Base-by-base conservation (phyloP, 1,140 invertebrate species). In the Eumeta japonica region DNA sequence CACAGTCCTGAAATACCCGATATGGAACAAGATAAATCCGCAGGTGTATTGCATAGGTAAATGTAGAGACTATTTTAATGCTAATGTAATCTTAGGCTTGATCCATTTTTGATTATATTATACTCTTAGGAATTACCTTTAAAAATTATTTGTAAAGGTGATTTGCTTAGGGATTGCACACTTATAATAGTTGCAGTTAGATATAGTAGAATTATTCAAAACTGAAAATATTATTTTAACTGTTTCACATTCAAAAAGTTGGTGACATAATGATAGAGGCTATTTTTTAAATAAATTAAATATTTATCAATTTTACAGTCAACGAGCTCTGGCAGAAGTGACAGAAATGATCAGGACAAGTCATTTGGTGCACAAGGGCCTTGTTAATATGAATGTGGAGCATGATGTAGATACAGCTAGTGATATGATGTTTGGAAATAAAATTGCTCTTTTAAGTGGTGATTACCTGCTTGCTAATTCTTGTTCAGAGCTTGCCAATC, bases 341-440 rank as follows among this genome's bases (percentile, higher is more conserved):
- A 92, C 92, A 0, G 96, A 98, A 79, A 98, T 99, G 94, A 97
- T 98, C 43, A 84, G 96, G 30, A 97, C 92, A 9, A 93, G 93
- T 37, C 91, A 96, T 72, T 75, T 98, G 29, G 89, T 98, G 9
- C 96, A 99, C 66, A 94, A 94, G 76, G 89, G 84, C 13, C 81
- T 95, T 17, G 87, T 94, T 1, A 94, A 95, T 62, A 81, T 94
- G 52, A 82, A 85, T 52, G 62, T 60, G 1, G 50, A 62, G 7
- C 65, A 68, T 13, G 63, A 63, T 2, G 61, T 73, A 3, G 79
- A 82, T 38, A n/a, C n/a, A n/a, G n/a, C n/a, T n/a, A n/a, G n/a
- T n/a, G 90, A 94, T 58, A 89, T 95, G 85, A 85, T 89, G 32
- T 94, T 93, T 76, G 93, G 93, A 4, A 97, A 97, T 62, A 97